phyloP scores from a whole-genome alignment of 1,140 invertebrate genomes.

The Phymorhynchus buccinoides region DNA sequence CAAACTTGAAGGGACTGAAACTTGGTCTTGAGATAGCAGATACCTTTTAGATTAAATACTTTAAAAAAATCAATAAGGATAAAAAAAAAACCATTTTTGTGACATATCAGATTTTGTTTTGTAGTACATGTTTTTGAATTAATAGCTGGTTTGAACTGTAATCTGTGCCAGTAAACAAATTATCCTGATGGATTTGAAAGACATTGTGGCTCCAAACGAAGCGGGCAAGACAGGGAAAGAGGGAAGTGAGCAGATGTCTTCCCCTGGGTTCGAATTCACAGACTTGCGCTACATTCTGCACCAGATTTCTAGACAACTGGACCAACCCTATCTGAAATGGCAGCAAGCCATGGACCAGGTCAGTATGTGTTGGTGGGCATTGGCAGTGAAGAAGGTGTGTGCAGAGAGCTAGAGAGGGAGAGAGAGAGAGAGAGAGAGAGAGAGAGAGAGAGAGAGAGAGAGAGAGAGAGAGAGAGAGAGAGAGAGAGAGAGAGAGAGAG shows the following conservation, averaged over 20 bases:
- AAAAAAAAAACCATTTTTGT: neutral
- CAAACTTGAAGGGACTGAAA: too few species aligned
- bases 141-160: too few species aligned
- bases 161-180: neutral
- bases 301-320: slow-evolving; percentile 37
- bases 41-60: too few species aligned
- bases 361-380: slow-evolving; percentile 64
- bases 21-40: too few species aligned
- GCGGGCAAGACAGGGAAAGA: neutral
- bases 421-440: slow-evolving; percentile 56
- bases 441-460: slow-evolving; percentile 1
- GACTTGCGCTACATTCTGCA: slow-evolving; percentile 42
- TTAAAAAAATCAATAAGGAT: neutral
- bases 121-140: too few species aligned
- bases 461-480: slow-evolving; percentile 12
- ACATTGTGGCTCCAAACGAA: neutral
- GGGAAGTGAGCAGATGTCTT: neutral
- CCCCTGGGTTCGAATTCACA: slow-evolving; percentile 37
- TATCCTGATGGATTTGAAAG: neutral
- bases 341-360: slow-evolving; percentile 55
- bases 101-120: too few species aligned
- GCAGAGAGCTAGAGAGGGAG: slow-evolving; percentile 57
- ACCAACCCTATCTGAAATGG: slow-evolving; percentile 39
- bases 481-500: neutral
- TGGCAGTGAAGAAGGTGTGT: too few species aligned